Evolutionary conservation across 2,113 vertebrate genomes (phyloP), one percentile per base, ranked within the genome.

Genomic region (Podiceps cristatus): DNA sequence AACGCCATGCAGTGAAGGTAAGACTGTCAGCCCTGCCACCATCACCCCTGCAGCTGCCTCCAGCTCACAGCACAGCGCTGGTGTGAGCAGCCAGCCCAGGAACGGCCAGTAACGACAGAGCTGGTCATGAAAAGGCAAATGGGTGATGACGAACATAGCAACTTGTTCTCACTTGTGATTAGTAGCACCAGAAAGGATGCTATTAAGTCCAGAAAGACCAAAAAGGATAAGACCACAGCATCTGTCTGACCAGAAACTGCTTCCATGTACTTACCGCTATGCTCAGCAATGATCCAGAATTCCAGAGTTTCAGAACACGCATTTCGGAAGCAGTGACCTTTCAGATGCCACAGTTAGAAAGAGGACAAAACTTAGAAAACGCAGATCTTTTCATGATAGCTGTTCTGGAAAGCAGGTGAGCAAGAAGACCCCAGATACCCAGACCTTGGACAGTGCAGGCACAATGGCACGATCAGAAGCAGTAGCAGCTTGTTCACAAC

Each of bases 1-100:
- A 35, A 0, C 9, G 1, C 18, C 83, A 49, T 0, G 1, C 8
- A 45, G 52, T 0, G 0, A 40, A 58, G 83, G 79, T 6, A 5
- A 28, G 18, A 25, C 45, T 44, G 59, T 5, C 90, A 82, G 28
- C 60, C 56, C 31, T 71, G 80, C 66, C 66, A 66, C 22, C 55
- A 49, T 10, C 60, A 68, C 9, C 13, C 20, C 28, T 19, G 68
- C 67, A 64, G 75, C 58, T 18, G 44, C 31, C 45, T 60, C 31
- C 77, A 64, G 60, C 84, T 13, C 53, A 27, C 45, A 75, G 35
- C 53, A 18, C 9, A 0, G 62, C 2, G 0, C 74, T 17, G 29
- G 44, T 23, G 31, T 13, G 18, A 49, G 67, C 0, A 24, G 37
- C 55, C 77, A 45, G 64, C 5, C 76, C 69, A 27, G 52, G 75